Percentiles rank a stretch among this genome's conserved stretches.
Evolutionary conservation across 2,797 vertebrate species (phyloP).

Genomic region (Gadopsis bispinosus): DNA sequence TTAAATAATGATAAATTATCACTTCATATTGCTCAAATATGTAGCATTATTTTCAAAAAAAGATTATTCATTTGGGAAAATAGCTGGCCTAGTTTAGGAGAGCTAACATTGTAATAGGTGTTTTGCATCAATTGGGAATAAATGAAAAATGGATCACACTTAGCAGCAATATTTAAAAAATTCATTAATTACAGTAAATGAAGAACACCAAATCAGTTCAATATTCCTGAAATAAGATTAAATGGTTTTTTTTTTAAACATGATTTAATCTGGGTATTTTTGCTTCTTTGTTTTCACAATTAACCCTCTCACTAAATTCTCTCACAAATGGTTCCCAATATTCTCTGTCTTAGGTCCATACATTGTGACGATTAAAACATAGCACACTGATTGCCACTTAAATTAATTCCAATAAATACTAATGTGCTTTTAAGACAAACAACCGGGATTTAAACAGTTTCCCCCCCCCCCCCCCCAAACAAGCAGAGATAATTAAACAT

Average conservation of each 20-base stretch:
- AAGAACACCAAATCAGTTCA: slow-evolving; percentile 40
- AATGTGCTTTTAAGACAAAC: slow-evolving; percentile 81
- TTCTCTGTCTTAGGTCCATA: slow-evolving; percentile 47
- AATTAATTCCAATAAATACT: slow-evolving; percentile 81
- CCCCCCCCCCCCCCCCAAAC: slow-evolving; percentile 76
- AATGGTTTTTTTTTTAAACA: not conserved
- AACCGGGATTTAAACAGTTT: slow-evolving; percentile 79
- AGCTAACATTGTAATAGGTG: slow-evolving; percentile 70
- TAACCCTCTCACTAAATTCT: slow-evolving; percentile 4
- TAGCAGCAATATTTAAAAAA: slow-evolving; percentile 67
- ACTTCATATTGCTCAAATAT: slow-evolving; percentile 76
- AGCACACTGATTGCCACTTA: slow-evolving; percentile 63
- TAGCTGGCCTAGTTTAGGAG: slow-evolving; percentile 78
- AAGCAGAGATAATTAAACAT: slow-evolving; percentile 86
- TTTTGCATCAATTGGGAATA: slow-evolving; percentile 79
- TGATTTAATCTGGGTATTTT: slow-evolving; percentile 20
- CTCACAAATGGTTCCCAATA: not conserved
- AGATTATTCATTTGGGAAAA: slow-evolving; percentile 71
- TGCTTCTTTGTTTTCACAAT: slow-evolving; percentile 11
- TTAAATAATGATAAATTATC: slow-evolving; percentile 85
- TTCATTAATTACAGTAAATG: slow-evolving; percentile 68
- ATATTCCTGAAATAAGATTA: slow-evolving; percentile 22
- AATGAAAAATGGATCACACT: slow-evolving; percentile 81
- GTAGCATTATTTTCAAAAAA: slow-evolving; percentile 68
- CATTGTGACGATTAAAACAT: slow-evolving; percentile 62